phyloP scores from a whole-genome alignment of 92 coral and sea anemone genomes.

The Siderastrea radians region DNA sequence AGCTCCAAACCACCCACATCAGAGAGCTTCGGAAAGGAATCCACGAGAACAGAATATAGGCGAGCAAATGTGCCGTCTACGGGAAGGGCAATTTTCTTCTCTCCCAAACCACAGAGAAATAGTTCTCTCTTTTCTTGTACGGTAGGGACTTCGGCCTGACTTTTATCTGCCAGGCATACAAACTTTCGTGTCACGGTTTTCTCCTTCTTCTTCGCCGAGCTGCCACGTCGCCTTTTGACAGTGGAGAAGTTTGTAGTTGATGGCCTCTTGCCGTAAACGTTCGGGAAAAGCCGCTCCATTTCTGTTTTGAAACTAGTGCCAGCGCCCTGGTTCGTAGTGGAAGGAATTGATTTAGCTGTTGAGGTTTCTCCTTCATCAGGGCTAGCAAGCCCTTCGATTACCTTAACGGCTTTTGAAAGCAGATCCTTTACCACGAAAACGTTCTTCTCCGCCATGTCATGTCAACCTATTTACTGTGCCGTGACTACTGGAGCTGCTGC shows the following conservation, averaged over 20 bases:
- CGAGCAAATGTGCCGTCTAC: slow-evolving; percentile 11
- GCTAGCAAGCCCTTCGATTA: slow-evolving; percentile 6
- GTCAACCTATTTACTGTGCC: too few species aligned
- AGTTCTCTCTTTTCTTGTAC: slow-evolving; percentile 39
- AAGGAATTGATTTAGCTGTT: neutral
- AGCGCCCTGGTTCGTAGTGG: neutral
- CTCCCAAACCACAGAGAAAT: slow-evolving; percentile 40
- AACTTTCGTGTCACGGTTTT: slow-evolving; percentile 33
- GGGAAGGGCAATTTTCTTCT: slow-evolving; percentile 40
- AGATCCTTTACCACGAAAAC: slow-evolving; percentile 12
- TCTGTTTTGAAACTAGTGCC: slow-evolving; percentile 10
- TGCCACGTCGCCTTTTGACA: slow-evolving; percentile 20
- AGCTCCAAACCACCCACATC: neutral
- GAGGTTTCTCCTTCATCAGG: neutral
- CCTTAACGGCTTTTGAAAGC: slow-evolving; percentile 33
- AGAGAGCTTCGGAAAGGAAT: slow-evolving; percentile 46
- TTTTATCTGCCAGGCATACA: slow-evolving; percentile 33
- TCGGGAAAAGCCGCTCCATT: slow-evolving; percentile 38
- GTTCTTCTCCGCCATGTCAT: slow-evolving; percentile 18
- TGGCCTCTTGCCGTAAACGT: slow-evolving; percentile 28
- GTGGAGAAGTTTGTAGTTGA: slow-evolving; percentile 2
- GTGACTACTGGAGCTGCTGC: neutral
- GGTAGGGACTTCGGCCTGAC: slow-evolving; percentile 27
- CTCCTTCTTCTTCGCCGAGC: slow-evolving; percentile 26
- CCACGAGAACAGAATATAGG: slow-evolving; percentile 21